Evolutionary conservation across 2,113 vertebrate species (phyloP).

Genomic region (Ahaetulla prasina): DNA sequence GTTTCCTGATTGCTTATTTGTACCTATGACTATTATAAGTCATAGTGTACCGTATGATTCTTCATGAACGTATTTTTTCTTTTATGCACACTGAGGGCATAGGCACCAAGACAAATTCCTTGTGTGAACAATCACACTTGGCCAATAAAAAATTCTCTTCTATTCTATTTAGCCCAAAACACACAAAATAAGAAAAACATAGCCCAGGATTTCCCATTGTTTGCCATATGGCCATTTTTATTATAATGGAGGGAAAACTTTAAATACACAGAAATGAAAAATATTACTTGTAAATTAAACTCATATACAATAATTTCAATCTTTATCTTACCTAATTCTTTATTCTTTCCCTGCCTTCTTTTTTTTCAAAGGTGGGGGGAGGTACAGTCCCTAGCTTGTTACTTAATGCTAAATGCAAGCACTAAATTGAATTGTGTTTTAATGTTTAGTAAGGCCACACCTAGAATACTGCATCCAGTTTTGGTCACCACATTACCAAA

Average conservation of each 20-base stretch:
- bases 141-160: no score
- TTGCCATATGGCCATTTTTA: background rate
- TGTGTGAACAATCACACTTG: no score
- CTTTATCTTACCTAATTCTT: background rate
- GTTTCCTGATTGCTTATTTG: no score
- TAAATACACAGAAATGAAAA: background rate
- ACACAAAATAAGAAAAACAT: background rate
- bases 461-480: background rate
- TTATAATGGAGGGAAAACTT: background rate
- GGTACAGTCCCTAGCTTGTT: background rate
- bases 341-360: background rate
- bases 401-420: background rate
- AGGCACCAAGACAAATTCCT: no score
- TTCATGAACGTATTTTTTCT: no score
- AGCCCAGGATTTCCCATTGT: background rate
- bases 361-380: rapidly evolving
- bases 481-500: background rate
- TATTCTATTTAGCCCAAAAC: background rate
- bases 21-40: no score
- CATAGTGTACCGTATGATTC: no score
- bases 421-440: background rate
- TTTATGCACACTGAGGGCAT: no score
- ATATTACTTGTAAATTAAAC: background rate
- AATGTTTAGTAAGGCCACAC: background rate
- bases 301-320: background rate